phyloP scores from a whole-genome alignment of 2,113 vertebrate genomes.

The Neogale vison region DNA sequence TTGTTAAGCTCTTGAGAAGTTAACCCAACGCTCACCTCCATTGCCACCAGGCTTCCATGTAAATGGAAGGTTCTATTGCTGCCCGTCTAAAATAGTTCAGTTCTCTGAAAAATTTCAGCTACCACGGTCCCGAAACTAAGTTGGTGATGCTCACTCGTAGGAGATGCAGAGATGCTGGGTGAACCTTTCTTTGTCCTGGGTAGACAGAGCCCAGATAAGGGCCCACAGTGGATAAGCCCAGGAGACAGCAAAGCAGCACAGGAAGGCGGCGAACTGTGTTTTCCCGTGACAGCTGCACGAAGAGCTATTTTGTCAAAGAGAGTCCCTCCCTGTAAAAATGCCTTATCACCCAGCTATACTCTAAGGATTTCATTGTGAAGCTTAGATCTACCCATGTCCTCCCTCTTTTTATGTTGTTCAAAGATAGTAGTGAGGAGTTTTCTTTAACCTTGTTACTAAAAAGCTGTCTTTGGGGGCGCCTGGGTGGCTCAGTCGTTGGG shows the following conservation, averaged over 20 bases:
- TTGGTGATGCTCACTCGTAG: not conserved
- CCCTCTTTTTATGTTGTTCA: not conserved
- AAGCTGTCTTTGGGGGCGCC: not conserved
- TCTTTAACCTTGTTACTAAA: not conserved
- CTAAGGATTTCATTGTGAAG: not conserved
- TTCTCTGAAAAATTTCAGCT: not conserved
- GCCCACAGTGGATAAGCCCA: no score
- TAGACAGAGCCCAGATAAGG: not conserved
- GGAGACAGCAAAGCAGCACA: not conserved
- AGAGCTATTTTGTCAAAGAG: not conserved
- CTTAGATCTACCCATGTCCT: not conserved
- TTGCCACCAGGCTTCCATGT: not conserved
- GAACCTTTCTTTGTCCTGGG: not conserved
- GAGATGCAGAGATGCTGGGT: not conserved
- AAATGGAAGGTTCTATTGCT: not conserved
- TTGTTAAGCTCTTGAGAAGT: not conserved
- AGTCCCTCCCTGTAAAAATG: not conserved
- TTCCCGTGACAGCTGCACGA: accelerated
- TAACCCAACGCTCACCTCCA: not conserved
- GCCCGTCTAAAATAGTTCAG: not conserved
- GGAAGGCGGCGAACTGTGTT: not conserved
- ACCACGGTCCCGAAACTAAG: not conserved
- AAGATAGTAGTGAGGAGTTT: not conserved
- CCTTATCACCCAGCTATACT: not conserved
- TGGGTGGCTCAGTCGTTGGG: no score